These are phyloP conservation scores for Pantala flavescens DNA, from an alignment of 1,140 invertebrate genomes.

Conservation along the genomic window DNA sequence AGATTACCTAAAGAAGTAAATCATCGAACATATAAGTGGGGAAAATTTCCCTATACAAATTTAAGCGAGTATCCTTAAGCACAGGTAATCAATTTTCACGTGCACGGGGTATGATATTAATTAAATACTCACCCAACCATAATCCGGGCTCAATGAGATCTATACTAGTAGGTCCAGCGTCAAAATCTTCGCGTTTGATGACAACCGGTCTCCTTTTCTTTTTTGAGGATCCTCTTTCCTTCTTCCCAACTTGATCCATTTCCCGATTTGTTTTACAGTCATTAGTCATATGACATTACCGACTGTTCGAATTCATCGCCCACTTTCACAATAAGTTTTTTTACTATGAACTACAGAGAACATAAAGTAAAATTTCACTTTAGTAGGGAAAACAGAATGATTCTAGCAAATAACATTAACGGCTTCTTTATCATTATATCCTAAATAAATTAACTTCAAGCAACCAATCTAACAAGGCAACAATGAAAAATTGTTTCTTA, in stretches of 20 bases:
- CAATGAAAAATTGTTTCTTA: too few species aligned
- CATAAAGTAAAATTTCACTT: too few species aligned
- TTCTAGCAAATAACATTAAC: too few species aligned
- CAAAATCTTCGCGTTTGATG: slow-evolving; percentile 42
- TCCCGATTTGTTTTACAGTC: not conserved
- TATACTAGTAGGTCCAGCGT: slow-evolving; percentile 51
- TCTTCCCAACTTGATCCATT: not conserved
- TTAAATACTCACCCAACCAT: slow-evolving; percentile 45
- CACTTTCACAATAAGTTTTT: too few species aligned
- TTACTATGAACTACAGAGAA: too few species aligned
- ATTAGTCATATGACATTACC: too few species aligned
- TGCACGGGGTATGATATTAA: not conserved
- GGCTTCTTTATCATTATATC: too few species aligned
- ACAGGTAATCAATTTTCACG: not conserved
- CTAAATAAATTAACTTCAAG: too few species aligned
- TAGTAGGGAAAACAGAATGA: too few species aligned
- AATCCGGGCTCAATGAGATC: slow-evolving; percentile 58
- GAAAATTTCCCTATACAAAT: slow-evolving; percentile 13
- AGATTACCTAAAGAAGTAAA: slow-evolving; percentile 49
- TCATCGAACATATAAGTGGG: slow-evolving; percentile 14
- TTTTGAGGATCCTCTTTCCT: slow-evolving; percentile 11
- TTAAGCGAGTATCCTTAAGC: not conserved
- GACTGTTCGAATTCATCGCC: too few species aligned
- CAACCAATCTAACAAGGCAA: too few species aligned
- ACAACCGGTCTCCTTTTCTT: slow-evolving; percentile 21